Evolutionary conservation across 2,113 vertebrate species (phyloP).

Genomic region (Carassius auratus): DNA sequence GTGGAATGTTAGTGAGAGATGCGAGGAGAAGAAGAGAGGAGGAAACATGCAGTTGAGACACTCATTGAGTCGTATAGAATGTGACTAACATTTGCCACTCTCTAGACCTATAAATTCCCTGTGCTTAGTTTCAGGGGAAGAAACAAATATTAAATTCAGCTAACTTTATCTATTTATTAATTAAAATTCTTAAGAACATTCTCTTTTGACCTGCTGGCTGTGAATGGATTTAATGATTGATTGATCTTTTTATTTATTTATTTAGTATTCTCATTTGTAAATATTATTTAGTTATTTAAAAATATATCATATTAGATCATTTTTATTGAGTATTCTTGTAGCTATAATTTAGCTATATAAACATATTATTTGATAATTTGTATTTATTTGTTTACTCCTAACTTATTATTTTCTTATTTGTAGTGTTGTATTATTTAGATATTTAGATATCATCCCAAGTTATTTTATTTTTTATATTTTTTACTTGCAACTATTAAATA

Average conservation of each 20-base stretch:
- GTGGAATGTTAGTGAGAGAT: slow-evolving; percentile 61
- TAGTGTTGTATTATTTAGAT: not conserved
- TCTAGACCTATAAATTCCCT: not conserved
- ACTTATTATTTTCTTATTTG: not conserved
- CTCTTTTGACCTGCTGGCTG: no score
- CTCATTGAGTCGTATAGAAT: slow-evolving; percentile 59
- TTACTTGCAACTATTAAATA: not conserved
- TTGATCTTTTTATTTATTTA: not conserved
- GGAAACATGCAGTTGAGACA: slow-evolving; percentile 45
- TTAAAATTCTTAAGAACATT: no score
- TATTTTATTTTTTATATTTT: not conserved
- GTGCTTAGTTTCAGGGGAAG: not conserved
- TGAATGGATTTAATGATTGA: no score
- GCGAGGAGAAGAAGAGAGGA: slow-evolving; percentile 40
- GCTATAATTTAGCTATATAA: no score
- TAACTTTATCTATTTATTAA: no score
- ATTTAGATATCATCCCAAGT: not conserved
- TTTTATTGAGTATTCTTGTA: not conserved
- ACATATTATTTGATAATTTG: no score
- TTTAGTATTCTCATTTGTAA: not conserved
- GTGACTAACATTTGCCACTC: slow-evolving; percentile 30
- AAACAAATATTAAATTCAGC: not conserved
- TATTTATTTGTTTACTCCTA: no score
- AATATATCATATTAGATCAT: not conserved
- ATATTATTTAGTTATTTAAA: not conserved